Base-by-base conservation (phyloP, 1,140 invertebrate species). In the Carcinoscorpius rotundicauda region DNA sequence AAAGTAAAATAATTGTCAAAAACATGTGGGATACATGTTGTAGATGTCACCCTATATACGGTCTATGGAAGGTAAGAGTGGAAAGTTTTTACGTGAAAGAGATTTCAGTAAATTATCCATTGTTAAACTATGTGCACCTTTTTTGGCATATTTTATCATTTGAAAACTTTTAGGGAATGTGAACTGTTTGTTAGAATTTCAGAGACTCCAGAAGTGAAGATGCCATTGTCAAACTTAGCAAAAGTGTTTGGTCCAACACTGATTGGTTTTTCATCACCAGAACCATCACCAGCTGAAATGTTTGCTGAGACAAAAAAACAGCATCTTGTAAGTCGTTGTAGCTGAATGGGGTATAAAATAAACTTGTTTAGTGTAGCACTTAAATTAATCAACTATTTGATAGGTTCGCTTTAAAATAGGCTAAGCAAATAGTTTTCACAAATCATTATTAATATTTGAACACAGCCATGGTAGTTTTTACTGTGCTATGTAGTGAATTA, bases 201-300 rank as follows among this genome's bases (percentile, higher is more conserved):
- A 0, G 81, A 84, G 67, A 81, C 80, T 65, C 78, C 81, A 0
- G 85, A 86, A 50, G 87, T 86, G 62, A 86, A 87, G 76, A 94
- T 93, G 91, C 83, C 86, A 1, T 77, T 84, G 8, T 77, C 77
- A 49, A 92, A 91, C 79, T 78, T 94, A 11, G 83, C 89, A 0
- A 87, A 85, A 73, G 82, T 93, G 8, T 91, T 93, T 77, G 90
- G 88, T 4, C 90, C 89, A 4, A 92, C 89, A 3, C 79, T 93
- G 60, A 83, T 93, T 53, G 90, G 90, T 0, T 89, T 87, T 72
- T 92, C 88, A 2, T 81, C 78, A 9, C 75, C 81, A 3, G 82
- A 90, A 70, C 83, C 83, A 1, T 81, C 84, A 69, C 79, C 82
- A 3, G 79, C 81, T 65, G 80, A 80, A 58, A 82, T 88, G 74